These are phyloP conservation scores for Anaspis maculata DNA, from an alignment of 2,888 invertebrate species.

Conservation along the genomic window DNA sequence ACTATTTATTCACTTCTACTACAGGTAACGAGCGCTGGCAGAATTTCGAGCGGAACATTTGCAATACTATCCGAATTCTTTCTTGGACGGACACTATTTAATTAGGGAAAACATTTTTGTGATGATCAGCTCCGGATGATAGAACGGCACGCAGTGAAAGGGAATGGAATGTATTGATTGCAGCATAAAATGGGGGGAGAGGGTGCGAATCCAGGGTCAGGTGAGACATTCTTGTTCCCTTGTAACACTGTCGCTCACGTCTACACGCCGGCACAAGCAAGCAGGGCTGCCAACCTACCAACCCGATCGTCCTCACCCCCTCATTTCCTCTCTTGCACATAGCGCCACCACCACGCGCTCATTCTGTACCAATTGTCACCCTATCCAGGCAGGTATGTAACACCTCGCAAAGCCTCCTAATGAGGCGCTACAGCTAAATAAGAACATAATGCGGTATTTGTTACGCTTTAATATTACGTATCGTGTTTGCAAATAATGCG, in stretches of 20 bases:
- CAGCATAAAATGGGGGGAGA: conserved; percentile 16
- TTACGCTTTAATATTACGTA: conserved; percentile 9
- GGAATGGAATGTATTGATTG: conserved; percentile 26
- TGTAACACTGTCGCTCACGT: conserved; percentile 21
- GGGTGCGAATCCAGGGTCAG: conserved; percentile 20
- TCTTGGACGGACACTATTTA: no score
- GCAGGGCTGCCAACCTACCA: conserved; percentile 15
- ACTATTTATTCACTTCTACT: no score
- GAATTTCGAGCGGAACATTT: no score
- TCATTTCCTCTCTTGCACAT: no score
- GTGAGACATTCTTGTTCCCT: conserved; percentile 21
- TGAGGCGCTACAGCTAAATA: conserved; percentile 16
- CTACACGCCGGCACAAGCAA: conserved; percentile 6
- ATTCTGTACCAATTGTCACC: conserved; percentile 20
- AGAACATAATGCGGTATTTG: conserved; percentile 13
- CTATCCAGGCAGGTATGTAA: conserved; percentile 19
- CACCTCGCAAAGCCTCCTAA: conserved; percentile 22
- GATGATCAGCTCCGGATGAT: conserved; percentile 9
- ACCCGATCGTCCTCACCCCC: conserved; percentile 15
- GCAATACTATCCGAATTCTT: no score
- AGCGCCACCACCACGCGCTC: no score
- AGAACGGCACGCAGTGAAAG: conserved; percentile 13
- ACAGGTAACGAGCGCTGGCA: no score
- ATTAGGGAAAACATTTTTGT: conserved; percentile 11
- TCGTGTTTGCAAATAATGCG: no score